A percentile compares a stretch with the other conserved stretches of the same genome.
phyloP scores from a whole-genome alignment of 2,888 invertebrate genomes.

The Mactromeris polynyma region DNA sequence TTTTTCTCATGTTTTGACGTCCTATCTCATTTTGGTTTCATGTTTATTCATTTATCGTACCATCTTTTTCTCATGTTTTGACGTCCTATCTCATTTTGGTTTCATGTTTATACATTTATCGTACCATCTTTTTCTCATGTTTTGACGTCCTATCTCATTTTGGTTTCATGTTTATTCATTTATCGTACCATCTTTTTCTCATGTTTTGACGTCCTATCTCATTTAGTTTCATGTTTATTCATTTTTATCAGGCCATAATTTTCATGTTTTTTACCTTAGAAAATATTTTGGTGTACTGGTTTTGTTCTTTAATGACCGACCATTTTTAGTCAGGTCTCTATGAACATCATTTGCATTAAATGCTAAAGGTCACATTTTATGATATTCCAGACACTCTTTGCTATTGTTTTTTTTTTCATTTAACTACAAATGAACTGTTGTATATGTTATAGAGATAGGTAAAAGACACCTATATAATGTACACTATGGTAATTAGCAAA shows the following conservation, averaged over 20 bases:
- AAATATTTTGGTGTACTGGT: too few species aligned
- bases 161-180: neutral
- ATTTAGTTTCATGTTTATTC: too few species aligned
- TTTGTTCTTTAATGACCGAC: neutral
- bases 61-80: constrained; percentile 12
- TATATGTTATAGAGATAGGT: neutral
- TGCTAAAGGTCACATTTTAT: neutral
- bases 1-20: constrained; percentile 3
- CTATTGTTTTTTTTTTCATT: neutral
- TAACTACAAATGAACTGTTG: neutral
- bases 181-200: neutral
- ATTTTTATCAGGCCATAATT: too few species aligned
- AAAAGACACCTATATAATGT: neutral
- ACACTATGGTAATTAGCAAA: neutral
- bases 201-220: neutral
- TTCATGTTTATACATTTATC: neutral
- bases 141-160: neutral
- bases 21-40: neutral
- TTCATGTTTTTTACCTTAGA: too few species aligned
- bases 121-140: constrained; percentile 2
- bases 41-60: neutral
- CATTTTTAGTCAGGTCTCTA: neutral
- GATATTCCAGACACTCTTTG: neutral
- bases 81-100: neutral
- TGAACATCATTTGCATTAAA: neutral